These are phyloP conservation scores for Ostrea edulis DNA, from an alignment of 1,140 invertebrate genomes.

Conservation along the genomic window DNA sequence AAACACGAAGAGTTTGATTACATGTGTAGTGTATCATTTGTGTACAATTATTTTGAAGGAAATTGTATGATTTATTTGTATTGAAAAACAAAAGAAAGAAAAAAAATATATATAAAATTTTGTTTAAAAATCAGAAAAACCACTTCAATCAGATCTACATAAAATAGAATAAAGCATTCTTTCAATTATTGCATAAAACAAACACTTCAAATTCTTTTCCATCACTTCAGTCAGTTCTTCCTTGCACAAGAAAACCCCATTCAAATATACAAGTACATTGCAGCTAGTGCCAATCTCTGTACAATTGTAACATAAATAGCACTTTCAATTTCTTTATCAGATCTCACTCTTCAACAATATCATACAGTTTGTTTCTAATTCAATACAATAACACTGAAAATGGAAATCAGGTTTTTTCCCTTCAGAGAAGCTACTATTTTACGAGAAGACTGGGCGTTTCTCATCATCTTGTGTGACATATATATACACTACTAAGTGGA, in stretches of 20 bases:
- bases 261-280: not conserved
- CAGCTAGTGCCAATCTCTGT: not conserved
- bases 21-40: no score
- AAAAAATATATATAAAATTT: not conserved
- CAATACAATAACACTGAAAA: no score
- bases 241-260: not conserved
- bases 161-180: constrained; percentile 1
- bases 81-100: not conserved
- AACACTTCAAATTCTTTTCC: not conserved
- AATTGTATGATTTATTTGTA: not conserved
- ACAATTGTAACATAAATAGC: not conserved
- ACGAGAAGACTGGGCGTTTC: no score
- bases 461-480: no score
- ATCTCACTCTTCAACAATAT: not conserved
- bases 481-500: no score
- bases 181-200: not conserved
- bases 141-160: constrained; percentile 5
- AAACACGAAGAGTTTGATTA: no score
- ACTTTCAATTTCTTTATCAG: not conserved
- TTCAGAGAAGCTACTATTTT: no score
- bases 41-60: no score
- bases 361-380: no score
- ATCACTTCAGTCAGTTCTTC: not conserved
- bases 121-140: not conserved
- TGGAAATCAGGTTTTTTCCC: no score